A percentile compares a stretch with the other conserved stretches of the same genome.
Evolutionary conservation across 1,140 invertebrate species (phyloP).

Genomic region (Stegodyphus dumicola): DNA sequence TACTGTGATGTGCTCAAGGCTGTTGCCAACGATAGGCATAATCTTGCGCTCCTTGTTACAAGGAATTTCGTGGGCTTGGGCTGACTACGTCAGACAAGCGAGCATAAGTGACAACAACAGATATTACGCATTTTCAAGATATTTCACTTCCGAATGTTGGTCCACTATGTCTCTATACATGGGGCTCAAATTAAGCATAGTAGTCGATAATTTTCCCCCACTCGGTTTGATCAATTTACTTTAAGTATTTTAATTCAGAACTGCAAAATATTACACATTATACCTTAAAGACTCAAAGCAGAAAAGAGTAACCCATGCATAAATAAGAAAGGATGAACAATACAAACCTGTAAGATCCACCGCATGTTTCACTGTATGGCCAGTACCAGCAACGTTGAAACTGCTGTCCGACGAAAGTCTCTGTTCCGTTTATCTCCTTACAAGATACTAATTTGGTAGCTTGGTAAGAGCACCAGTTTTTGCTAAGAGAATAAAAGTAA

Average conservation of each 20-base stretch:
- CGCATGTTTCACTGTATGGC: conserved; percentile 47
- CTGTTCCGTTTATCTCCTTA: conserved; percentile 52
- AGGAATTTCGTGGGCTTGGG: no score
- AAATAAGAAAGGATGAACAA: not conserved
- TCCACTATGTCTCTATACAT: no score
- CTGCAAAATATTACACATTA: not conserved
- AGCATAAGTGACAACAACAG: no score
- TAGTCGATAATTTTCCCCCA: no score
- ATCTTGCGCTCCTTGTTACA: no score
- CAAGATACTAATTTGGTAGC: conserved; percentile 37
- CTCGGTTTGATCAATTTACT: no score
- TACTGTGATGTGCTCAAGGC: no score
- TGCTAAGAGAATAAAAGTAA: conserved; percentile 17
- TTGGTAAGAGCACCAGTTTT: conserved; percentile 51
- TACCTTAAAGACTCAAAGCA: not conserved
- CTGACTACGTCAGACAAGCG: no score
- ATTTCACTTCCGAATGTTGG: no score
- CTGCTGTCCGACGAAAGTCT: conserved; percentile 40
- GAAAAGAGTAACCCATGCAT: not conserved
- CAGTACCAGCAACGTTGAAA: conserved; percentile 46
- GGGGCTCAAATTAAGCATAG: no score
- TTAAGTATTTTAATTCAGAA: not conserved
- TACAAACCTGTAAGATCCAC: conserved; percentile 28
- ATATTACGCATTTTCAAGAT: no score
- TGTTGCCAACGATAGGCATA: no score